These are phyloP conservation scores for Drosophila tsacasi DNA, from an alignment of 1,140 invertebrate genomes.

Conservation along the genomic window DNA sequence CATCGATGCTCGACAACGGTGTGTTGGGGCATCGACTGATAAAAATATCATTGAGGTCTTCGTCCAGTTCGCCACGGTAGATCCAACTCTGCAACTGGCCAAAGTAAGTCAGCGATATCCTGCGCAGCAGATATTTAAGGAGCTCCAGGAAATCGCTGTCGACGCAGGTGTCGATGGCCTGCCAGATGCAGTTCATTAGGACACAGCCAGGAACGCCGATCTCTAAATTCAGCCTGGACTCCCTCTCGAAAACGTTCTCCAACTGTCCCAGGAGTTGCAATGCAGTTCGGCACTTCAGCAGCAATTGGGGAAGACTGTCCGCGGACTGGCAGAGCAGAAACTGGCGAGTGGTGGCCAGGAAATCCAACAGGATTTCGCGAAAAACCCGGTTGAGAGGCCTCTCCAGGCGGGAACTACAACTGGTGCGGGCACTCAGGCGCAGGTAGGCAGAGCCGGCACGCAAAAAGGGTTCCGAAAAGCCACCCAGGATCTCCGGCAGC, in stretches of 20 bases:
- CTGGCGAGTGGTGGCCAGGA: conserved; percentile 41
- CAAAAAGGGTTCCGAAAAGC: conserved; percentile 63
- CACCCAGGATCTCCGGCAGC: conserved; percentile 55
- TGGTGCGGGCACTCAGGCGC: conserved; percentile 39
- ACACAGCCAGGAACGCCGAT: conserved; percentile 38
- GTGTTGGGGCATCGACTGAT: conserved; percentile 30
- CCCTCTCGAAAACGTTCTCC: conserved; percentile 37
- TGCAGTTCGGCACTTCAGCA: not conserved
- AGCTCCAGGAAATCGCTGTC: conserved; percentile 61
- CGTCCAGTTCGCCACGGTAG: conserved; percentile 71
- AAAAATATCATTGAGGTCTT: conserved; percentile 72
- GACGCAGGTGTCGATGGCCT: conserved; percentile 53
- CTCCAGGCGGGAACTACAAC: conserved; percentile 31
- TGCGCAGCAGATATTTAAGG: conserved; percentile 67
- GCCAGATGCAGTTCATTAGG: conserved; percentile 70
- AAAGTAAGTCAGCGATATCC: conserved; percentile 73
- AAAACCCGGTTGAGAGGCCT: conserved; percentile 59
- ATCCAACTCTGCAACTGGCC: conserved; percentile 74
- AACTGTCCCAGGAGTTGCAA: conserved; percentile 48
- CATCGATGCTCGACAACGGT: conserved; percentile 16
- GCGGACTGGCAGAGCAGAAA: conserved; percentile 33
- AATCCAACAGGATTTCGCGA: conserved; percentile 38
- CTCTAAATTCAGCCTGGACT: conserved; percentile 37
- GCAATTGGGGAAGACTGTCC: conserved; percentile 32
- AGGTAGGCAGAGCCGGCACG: conserved; percentile 65